Evolutionary conservation across 2,113 vertebrate species (phyloP).

Genomic region (Catagonus wagneri): DNA sequence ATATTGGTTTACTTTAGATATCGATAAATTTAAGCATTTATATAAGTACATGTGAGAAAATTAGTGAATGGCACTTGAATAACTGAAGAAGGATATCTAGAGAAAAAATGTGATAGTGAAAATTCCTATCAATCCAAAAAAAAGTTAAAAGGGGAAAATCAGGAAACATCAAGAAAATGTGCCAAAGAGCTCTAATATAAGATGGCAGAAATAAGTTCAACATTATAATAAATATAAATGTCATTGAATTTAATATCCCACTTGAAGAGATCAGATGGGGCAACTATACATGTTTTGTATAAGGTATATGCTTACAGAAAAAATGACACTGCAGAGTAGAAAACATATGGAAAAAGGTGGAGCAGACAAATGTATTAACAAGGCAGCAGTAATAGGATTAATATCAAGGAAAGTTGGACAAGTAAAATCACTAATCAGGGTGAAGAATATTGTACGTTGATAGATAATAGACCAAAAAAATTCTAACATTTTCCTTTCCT

Average conservation of each 20-base stretch:
- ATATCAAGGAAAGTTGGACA: background rate
- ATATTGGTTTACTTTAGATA: background rate
- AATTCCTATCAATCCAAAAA: background rate
- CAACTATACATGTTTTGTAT: background rate
- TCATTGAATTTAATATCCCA: background rate
- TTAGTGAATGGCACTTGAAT: background rate
- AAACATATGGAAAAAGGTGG: background rate
- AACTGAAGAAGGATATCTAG: background rate
- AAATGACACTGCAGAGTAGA: background rate
- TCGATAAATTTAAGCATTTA: background rate
- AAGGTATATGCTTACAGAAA: background rate
- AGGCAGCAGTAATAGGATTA: background rate
- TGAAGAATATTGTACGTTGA: background rate
- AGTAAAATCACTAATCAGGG: background rate
- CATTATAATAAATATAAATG: background rate
- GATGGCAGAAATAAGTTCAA: background rate
- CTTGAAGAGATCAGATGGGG: background rate
- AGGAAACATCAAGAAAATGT: background rate
- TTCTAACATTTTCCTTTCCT: background rate
- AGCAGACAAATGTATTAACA: background rate
- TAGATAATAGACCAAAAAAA: background rate
- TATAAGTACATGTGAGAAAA: background rate
- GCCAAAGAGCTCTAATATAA: background rate
- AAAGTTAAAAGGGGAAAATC: background rate
- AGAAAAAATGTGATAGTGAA: background rate